phyloP scores from a whole-genome alignment of 1,140 invertebrate genomes.

The Diorhabda elongata region DNA sequence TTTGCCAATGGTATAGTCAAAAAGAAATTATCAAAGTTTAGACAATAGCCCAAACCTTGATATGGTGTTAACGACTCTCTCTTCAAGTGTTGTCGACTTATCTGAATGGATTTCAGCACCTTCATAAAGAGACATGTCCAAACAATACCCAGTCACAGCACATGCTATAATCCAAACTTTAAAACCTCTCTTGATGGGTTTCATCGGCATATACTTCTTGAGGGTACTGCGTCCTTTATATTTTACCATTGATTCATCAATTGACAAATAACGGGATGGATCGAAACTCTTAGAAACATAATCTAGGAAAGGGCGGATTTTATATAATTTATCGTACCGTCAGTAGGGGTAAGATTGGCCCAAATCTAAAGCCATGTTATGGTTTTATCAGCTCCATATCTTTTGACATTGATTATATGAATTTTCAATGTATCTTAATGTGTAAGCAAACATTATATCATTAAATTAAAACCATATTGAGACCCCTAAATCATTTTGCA shows the following conservation, averaged over 20 bases:
- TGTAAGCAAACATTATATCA: too few relatives aligned
- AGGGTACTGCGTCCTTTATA: slow-evolving; percentile 42
- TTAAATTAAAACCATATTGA: too few relatives aligned
- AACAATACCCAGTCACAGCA: slow-evolving; percentile 6
- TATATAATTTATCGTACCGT: slow-evolving; percentile 27
- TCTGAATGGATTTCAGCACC: not conserved
- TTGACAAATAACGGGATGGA: slow-evolving; percentile 18
- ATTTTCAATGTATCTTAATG: too few relatives aligned
- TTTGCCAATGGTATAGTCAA: slow-evolving; percentile 12
- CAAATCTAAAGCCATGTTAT: too few relatives aligned
- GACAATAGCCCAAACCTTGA: slow-evolving; percentile 13
- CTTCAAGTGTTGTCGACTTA: slow-evolving; percentile 3
- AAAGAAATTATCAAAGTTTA: slow-evolving; percentile 29
- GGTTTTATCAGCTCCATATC: too few relatives aligned
- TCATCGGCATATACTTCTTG: slow-evolving; percentile 49
- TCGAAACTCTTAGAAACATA: slow-evolving; percentile 9
- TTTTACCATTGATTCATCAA: slow-evolving; percentile 30
- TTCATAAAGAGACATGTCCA: slow-evolving; percentile 5
- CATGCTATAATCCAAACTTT: slow-evolving; percentile 11
- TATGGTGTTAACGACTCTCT: slow-evolving; percentile 16
- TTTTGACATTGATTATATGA: too few relatives aligned
- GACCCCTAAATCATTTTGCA: too few relatives aligned
- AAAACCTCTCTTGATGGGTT: slow-evolving; percentile 49
- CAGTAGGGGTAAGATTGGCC: too few relatives aligned
- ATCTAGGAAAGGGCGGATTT: slow-evolving; percentile 20